Conservation (phyloP, 2,888 invertebrate species). For the Agonopterix subpropinquella region DNA sequence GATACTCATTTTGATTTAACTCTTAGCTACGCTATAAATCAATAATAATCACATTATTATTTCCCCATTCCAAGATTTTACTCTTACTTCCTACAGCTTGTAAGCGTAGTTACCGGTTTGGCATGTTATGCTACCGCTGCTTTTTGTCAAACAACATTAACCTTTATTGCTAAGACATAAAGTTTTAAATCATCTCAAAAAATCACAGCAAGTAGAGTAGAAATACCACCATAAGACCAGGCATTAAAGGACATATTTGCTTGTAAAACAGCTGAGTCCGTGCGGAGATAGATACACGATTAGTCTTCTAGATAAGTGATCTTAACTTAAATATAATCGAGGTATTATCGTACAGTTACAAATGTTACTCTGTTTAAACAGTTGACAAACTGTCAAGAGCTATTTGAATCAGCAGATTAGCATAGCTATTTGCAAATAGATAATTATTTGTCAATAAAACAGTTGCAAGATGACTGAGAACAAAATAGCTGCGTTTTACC, state of each 20-base stretch:
- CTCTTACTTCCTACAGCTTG: slow-evolving; percentile 40
- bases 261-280: too few species aligned
- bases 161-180: too few species aligned
- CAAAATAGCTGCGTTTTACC: too few species aligned
- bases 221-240: too few species aligned
- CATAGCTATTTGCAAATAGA: slow-evolving; percentile 2
- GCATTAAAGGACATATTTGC: too few species aligned
- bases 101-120: slow-evolving; percentile 5
- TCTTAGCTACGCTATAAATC: slow-evolving; percentile 26
- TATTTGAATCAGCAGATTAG: slow-evolving; percentile 9
- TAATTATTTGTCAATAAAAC: not conserved
- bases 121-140: too few species aligned
- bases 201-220: too few species aligned
- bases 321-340: slow-evolving; percentile 27
- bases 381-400: slow-evolving; percentile 22
- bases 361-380: slow-evolving; percentile 18
- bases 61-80: slow-evolving; percentile 41
- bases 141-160: too few species aligned
- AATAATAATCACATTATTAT: slow-evolving; percentile 32
- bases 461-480: not conserved
- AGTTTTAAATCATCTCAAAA: too few species aligned
- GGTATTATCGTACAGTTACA: slow-evolving; percentile 18
- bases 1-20: too few species aligned
- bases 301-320: slow-evolving; percentile 50
- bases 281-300: slow-evolving; percentile 40